Conservation (phyloP, 2,113 vertebrate species). For the Hemiscyllium ocellatum region DNA sequence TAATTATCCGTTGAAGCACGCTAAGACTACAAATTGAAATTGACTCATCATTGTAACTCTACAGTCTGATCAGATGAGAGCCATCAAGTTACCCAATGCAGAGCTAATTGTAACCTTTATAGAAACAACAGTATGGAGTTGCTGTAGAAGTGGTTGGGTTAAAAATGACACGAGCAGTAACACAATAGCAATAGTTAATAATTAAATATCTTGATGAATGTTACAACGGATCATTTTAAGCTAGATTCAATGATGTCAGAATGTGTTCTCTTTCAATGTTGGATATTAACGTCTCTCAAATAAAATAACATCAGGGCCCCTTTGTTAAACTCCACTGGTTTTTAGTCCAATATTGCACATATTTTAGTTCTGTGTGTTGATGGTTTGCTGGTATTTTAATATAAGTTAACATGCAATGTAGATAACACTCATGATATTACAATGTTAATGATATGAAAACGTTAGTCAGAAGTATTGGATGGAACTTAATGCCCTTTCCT, state of each 20-base stretch:
- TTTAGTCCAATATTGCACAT: no score
- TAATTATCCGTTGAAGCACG: not conserved
- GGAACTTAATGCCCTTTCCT: not conserved
- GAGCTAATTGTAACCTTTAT: not conserved
- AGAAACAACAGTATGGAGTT: not conserved
- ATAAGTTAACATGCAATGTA: conserved; percentile 35
- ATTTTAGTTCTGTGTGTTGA: not conserved
- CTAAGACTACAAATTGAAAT: not conserved
- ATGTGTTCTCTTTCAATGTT: conserved; percentile 74
- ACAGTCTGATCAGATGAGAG: not conserved
- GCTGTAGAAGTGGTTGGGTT: not conserved
- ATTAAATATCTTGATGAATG: conserved; percentile 81
- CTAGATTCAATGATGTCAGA: conserved; percentile 69
- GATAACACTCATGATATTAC: conserved; percentile 37
- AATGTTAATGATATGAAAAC: conserved; percentile 50
- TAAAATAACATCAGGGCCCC: conserved; percentile 49
- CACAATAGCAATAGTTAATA: conserved; percentile 77
- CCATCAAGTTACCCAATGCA: not conserved
- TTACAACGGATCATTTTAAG: conserved; percentile 76
- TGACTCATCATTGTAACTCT: not conserved
- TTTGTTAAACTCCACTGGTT: not conserved
- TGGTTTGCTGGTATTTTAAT: not conserved
- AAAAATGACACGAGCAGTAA: conserved; percentile 61
- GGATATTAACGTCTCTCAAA: conserved; percentile 70
- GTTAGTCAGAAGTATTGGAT: conserved; percentile 48